Evolutionary conservation across 2,797 vertebrate species (phyloP), one percentile per base, ranked within the genome.

Genomic region (Thripadectes ignobilis): DNA sequence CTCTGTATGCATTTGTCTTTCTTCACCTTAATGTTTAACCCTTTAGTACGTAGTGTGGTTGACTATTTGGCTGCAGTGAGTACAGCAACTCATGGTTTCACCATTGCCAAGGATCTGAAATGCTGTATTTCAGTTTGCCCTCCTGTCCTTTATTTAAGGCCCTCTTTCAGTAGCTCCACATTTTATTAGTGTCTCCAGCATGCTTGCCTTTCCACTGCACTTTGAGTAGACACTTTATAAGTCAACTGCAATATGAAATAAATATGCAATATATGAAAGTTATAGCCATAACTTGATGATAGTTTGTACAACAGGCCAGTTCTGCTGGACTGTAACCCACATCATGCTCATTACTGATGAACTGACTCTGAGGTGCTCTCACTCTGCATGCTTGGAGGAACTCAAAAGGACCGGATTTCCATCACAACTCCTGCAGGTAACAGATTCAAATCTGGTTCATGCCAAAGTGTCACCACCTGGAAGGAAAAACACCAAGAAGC

Each of bases 301-400:
- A 49, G 80, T 74, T 88, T 46, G 29, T 77, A 52, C 41, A 46
- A 57, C 48, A 52, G 54, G 45, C 21, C 49, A 75, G 54, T 65
- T 80, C 57, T 68, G 45, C 45, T 61, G 54, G 32, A 59, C 43
- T 30, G n/a, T 45, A 93, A 77, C 11, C 19, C 54, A 67, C 21
- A 65, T 0, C 21, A 65, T 0, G 0, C 14, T 72, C 1, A 0
- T 52, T 45, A 81, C 17, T 1, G 2, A 21, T 41, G 59, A 68
- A 30, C 46, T 81, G 36, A 12, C 54, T 69, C 66, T 0, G 0
- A 63, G 57, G 6, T 29, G 21, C 41, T 89, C 46, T 73, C 1
- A 0, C 26, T 75, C 38, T 7, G 2, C 19, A 4, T 8, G 13
- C 15, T 46, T 62, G 21, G 46, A 68, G 52, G 14, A 88, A 38